These are phyloP conservation scores for Crioceris asparagi DNA, from an alignment of 2,888 invertebrate genomes.

Conservation along the genomic window DNA sequence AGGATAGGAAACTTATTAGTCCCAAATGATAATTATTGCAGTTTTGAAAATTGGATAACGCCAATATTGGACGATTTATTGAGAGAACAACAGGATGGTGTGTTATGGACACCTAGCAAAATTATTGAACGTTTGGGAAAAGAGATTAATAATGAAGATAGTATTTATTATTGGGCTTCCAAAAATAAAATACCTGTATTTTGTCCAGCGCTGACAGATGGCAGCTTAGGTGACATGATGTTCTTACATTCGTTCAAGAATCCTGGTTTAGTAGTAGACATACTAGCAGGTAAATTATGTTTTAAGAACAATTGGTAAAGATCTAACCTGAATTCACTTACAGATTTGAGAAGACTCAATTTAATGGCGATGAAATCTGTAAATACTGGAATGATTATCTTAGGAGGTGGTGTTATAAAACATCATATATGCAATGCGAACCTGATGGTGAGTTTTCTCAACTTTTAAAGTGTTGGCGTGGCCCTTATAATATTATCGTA, in stretches of 20 bases:
- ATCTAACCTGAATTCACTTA: slow-evolving; percentile 14
- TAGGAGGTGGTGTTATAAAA: slow-evolving; percentile 95
- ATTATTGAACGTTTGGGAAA: slow-evolving; percentile 76
- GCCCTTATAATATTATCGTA: too few relatives aligned
- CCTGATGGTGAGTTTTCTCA: slow-evolving; percentile 72
- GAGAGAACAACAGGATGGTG: slow-evolving; percentile 64
- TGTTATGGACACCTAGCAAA: slow-evolving; percentile 87
- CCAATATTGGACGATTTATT: slow-evolving; percentile 88
- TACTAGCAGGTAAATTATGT: slow-evolving; percentile 57
- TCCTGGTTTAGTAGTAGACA: slow-evolving; percentile 88
- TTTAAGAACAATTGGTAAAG: background rate
- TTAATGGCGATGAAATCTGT: slow-evolving; percentile 87
- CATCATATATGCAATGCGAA: slow-evolving; percentile 99
- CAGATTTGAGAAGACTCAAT: slow-evolving; percentile 81
- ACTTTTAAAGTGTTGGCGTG: too few relatives aligned
- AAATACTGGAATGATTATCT: slow-evolving; percentile 91
- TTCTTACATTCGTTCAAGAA: slow-evolving; percentile 93
- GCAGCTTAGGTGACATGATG: slow-evolving; percentile 97
- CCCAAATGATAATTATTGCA: slow-evolving; percentile 96
- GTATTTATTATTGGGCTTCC: slow-evolving; percentile 95
- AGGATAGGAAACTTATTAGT: slow-evolving; percentile 82
- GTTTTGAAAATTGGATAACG: slow-evolving; percentile 71
- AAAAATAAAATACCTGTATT: slow-evolving; percentile 95
- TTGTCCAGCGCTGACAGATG: slow-evolving; percentile 96
- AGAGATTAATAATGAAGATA: slow-evolving; percentile 79